phyloP scores from a whole-genome alignment of 2,113 vertebrate species.

The Corythaeola cristata region DNA sequence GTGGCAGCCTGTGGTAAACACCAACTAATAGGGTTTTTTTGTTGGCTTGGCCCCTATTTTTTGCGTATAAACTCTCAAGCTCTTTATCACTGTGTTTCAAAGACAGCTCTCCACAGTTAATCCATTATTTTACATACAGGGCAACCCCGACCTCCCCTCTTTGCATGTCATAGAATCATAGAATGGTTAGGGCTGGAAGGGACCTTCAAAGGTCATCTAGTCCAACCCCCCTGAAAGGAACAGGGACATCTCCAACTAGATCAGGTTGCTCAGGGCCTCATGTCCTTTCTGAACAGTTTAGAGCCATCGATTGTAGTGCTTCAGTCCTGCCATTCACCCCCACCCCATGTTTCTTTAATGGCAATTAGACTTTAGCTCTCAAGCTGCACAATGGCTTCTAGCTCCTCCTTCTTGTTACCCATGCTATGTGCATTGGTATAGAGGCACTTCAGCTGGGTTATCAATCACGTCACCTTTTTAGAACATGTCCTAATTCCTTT shows the following conservation, averaged over 20 bases:
- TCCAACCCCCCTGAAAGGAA: no score
- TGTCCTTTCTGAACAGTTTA: background rate
- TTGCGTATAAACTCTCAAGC: background rate
- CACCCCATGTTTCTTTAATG: background rate
- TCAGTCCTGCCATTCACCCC: background rate
- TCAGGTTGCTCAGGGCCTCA: no score
- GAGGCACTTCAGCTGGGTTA: background rate
- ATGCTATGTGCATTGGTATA: rapidly evolving
- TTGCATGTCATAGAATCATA: no score
- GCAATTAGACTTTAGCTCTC: background rate
- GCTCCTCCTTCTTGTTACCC: background rate
- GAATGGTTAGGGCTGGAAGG: no score
- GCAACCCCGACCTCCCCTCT: background rate
- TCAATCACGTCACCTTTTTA: background rate
- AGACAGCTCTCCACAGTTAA: background rate
- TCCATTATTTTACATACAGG: background rate
- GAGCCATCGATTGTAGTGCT: background rate
- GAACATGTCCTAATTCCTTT: background rate
- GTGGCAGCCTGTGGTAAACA: background rate
- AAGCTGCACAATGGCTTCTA: background rate
- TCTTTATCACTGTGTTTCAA: background rate
- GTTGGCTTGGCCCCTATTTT: background rate
- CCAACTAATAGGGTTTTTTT: background rate
- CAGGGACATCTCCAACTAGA: no score
- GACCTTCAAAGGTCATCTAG: no score